Evolutionary conservation across 1,140 invertebrate genomes (phyloP), one percentile per base, ranked within the genome.

Genomic region (Callitettix versicolor): DNA sequence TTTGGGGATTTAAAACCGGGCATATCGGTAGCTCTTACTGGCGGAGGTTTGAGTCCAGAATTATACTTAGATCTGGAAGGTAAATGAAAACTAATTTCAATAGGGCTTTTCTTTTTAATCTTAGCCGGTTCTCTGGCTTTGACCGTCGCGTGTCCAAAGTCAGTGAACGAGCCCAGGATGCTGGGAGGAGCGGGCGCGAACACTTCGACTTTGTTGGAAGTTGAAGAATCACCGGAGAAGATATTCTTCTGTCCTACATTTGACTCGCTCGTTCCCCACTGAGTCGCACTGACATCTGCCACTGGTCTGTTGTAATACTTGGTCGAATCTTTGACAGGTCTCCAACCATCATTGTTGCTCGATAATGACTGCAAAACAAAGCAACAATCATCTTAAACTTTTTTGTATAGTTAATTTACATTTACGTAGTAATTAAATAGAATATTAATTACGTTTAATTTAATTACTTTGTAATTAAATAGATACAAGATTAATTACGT

Each of bases 121-220:
- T 41, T 47, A 0, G 55, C 58, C 3, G 60, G 62, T 15, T 62
- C 65, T 12, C 72, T 64, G 1, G 68, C 64, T 46, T 73, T 71
- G 0, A 69, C 50, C 1, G 69, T 64, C 1, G 67, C 66, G 41
- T 73, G 70, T 0, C 71, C 68, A 21, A 73, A 71, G 0, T 69
- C 63, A 17, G 65, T 69, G 41, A 74, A 73, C 20, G 70, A 73
- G 3, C 71, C 73, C 4, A 75, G 58, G 48, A 76, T 72, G 48
- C 67, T 71, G 0, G 72, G 68, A 0, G 72, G 72, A 11, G 60
- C 60, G 11, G 57, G 57, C 14, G 62, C 61, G 21, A 60, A 64
- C 22, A 60, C 60, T 44, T 64, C 63, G 12, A 64, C 48, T 46
- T 58, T 62, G 48, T 64, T 60, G 38, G 63, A 57, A 33, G 49